A percentile compares a stretch with the other conserved stretches of the same genome.
Conservation (phyloP, 2,888 invertebrate species). For the Eumacrocentrus americanus region DNA sequence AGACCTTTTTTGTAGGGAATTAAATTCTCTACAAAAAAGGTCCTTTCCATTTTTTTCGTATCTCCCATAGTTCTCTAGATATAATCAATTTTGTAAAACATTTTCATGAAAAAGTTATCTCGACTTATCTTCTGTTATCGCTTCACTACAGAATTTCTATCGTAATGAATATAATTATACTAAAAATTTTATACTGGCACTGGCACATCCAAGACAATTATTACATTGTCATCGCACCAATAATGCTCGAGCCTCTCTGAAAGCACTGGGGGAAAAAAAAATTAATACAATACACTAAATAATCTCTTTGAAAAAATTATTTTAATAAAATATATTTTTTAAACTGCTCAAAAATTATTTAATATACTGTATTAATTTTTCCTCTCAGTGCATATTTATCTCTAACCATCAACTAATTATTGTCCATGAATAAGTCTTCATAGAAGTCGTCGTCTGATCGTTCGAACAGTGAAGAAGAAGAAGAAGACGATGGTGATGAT, state of each 20-base stretch:
- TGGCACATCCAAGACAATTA: slow-evolving; percentile 24
- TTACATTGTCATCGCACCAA: not conserved
- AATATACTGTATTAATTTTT: no score
- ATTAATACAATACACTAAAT: not conserved
- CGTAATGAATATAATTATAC: slow-evolving; percentile 12
- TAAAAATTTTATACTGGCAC: slow-evolving; percentile 26
- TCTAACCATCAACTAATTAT: not conserved
- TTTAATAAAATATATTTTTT: not conserved
- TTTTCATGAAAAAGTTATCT: no score
- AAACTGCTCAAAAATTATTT: not conserved
- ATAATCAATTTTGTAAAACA: no score
- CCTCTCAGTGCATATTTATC: not conserved
- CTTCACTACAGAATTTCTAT: no score
- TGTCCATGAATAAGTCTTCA: not conserved
- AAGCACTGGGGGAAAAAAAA: not conserved
- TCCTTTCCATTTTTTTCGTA: no score
- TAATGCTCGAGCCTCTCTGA: slow-evolving; percentile 1
- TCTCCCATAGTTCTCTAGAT: no score
- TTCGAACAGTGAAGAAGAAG: not conserved
- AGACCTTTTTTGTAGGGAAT: not conserved
- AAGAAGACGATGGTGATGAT: not conserved
- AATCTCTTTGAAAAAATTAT: not conserved
- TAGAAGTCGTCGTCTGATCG: not conserved
- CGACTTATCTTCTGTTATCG: no score
- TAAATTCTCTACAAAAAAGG: no score